A percentile compares a stretch with the other conserved stretches of the same genome.
Conservation (phyloP, 2,113 vertebrate genomes). For the Alouatta palliata region DNA sequence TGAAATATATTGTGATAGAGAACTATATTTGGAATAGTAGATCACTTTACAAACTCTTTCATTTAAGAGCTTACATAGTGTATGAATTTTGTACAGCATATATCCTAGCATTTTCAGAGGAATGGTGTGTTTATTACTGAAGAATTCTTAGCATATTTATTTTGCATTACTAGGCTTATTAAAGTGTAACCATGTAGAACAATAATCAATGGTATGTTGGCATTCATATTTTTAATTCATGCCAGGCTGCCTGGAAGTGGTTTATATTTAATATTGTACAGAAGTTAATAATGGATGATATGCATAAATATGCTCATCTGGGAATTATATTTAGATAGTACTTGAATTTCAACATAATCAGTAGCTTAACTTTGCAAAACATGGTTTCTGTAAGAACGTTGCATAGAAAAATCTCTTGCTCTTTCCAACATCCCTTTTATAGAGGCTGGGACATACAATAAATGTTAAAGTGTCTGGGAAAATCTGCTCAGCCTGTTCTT, state of each 20-base stretch:
- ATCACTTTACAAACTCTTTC: background rate
- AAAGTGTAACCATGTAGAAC: constrained; percentile 67
- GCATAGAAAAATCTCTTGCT: background rate
- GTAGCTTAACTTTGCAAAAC: constrained; percentile 43
- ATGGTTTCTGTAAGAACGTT: background rate
- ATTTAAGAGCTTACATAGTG: background rate
- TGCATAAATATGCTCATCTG: constrained; percentile 53
- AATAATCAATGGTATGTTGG: constrained; percentile 49
- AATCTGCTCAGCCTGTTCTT: background rate
- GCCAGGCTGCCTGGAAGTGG: background rate
- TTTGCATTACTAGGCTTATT: constrained; percentile 67
- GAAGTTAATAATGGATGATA: constrained; percentile 60
- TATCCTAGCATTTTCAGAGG: constrained; percentile 7
- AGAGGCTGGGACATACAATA: background rate
- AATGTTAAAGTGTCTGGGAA: background rate
- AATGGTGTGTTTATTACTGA: background rate
- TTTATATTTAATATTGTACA: constrained; percentile 62
- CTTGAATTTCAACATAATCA: constrained; percentile 55
- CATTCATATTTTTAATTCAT: constrained; percentile 63
- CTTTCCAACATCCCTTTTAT: background rate
- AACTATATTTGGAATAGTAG: constrained; percentile 8
- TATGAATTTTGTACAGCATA: background rate
- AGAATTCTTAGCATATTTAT: constrained; percentile 52
- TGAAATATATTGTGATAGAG: background rate
- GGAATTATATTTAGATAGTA: constrained; percentile 42